Evolutionary conservation across 2,888 invertebrate species (phyloP).

Genomic region (Lypha dubia): DNA sequence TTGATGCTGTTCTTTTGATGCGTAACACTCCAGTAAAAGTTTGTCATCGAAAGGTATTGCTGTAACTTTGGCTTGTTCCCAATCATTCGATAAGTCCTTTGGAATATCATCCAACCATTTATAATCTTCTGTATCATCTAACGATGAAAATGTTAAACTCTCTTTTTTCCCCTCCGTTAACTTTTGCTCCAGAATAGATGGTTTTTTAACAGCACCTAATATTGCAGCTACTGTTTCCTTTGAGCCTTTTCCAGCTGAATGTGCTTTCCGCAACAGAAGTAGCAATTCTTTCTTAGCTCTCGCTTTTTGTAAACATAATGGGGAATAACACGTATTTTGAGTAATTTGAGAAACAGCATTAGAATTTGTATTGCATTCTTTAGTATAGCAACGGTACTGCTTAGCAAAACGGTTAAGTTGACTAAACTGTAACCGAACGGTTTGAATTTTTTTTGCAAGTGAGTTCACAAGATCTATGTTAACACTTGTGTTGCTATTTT

Average conservation of each 20-base stretch:
- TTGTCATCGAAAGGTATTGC: constrained; percentile 83
- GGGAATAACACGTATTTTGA: constrained; percentile 89
- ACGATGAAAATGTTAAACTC: constrained; percentile 65
- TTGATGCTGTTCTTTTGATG: constrained; percentile 50
- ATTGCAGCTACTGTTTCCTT: constrained; percentile 83
- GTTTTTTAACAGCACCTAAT: constrained; percentile 85
- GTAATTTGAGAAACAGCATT: constrained; percentile 85
- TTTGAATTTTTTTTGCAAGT: constrained; percentile 88
- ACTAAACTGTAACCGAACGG: constrained; percentile 88
- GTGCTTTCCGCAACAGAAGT: constrained; percentile 86
- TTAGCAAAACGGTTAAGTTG: constrained; percentile 88
- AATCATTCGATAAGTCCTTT: constrained; percentile 83
- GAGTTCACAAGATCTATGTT: constrained; percentile 86
- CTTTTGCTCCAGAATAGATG: constrained; percentile 89
- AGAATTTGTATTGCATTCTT: constrained; percentile 86
- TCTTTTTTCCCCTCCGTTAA: constrained; percentile 85
- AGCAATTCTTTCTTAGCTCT: constrained; percentile 88
- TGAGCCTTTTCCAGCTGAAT: constrained; percentile 84
- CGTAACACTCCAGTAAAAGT: constrained; percentile 75
- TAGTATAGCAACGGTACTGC: constrained; percentile 89
- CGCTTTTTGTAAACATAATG: constrained; percentile 90
- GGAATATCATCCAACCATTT: constrained; percentile 79
- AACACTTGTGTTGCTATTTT: constrained; percentile 75
- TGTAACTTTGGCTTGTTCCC: constrained; percentile 85
- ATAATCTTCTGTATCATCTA: constrained; percentile 79